Evolutionary conservation across 2,113 vertebrate species (phyloP).

Genomic region (Pitta sordida): DNA sequence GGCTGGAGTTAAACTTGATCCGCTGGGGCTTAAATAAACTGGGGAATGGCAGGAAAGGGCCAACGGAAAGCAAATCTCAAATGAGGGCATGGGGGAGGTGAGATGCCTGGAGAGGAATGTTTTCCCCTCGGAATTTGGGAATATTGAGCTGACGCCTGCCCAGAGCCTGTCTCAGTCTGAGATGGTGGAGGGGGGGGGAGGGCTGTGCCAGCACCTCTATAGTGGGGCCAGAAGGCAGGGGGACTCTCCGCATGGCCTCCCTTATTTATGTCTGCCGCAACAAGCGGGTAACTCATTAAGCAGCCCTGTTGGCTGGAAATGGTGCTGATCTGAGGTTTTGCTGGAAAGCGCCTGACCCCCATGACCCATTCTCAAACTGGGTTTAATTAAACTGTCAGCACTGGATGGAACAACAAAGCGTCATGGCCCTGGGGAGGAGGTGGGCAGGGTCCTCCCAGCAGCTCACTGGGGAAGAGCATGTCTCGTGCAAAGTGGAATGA

Average conservation of each 20-base stretch:
- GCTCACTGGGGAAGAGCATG: not conserved
- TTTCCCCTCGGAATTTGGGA: not conserved
- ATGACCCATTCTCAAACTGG: constrained; percentile 54
- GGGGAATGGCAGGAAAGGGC: constrained; percentile 28
- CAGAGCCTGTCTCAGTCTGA: not conserved
- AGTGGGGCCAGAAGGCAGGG: not conserved
- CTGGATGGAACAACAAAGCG: constrained; percentile 59
- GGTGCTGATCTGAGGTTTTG: constrained; percentile 57
- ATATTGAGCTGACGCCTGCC: not conserved
- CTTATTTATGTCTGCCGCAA: not conserved
- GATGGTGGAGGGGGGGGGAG: too few species aligned
- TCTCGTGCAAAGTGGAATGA: constrained; percentile 7
- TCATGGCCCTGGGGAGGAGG: not conserved
- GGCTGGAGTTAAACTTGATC: constrained; percentile 19
- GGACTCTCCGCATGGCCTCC: not conserved
- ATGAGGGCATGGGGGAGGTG: not conserved
- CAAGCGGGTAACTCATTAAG: constrained; percentile 45
- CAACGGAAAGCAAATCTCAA: not conserved
- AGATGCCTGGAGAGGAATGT: not conserved
- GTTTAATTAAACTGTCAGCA: constrained; percentile 74
- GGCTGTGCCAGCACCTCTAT: not conserved
- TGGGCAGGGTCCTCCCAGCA: not conserved
- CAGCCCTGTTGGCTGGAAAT: constrained; percentile 46
- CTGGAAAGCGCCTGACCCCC: constrained; percentile 50
- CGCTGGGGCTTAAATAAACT: not conserved